Base-by-base conservation (phyloP, 2,113 vertebrate species). In the Ranitomeya variabilis region DNA sequence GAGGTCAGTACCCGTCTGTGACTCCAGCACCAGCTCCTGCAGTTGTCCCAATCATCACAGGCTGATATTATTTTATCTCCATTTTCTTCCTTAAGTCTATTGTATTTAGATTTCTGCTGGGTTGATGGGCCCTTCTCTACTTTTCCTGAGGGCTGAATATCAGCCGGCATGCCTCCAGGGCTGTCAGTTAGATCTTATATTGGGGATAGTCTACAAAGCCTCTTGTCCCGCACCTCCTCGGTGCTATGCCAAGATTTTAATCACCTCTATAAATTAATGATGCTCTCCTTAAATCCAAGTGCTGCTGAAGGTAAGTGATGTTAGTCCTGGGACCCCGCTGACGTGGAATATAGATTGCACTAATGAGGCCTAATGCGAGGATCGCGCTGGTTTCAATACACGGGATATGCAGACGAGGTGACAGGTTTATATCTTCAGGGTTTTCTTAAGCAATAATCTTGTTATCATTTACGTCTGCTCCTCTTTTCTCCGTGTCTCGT, bases 151-250 rank as follows among this genome's bases (percentile, higher is more conserved):
- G 76, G 59, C 85, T 79, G 21, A 60, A 67, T 67, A 31, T 87
- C 8, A 80, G 76, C 11, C 11, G 51, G 37, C n/a, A 10, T 51
- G 10, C 73, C 85, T 77, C 69, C 59, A n/a, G 19, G 15, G 74
- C 74, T 87, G 85, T 78, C 74, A 86, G 45, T 87, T 76, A 79
- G 10, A 26, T 52, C 85, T 67, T 76, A 62, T 64, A 52, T 52
- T 67, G 18, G 14, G 76, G 74, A 19, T 66, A 66, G 5, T 78
- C 76, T 52, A 31, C 59, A 86, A 77, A 76, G 73, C 7, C 19
- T 51, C 7, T 77, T 10, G 7, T 62, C 54, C 21, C 37, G n/a
- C 16, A 31, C 64, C 15, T 54, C 13, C 13, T 1, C 16, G 13
- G 10, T 23, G 13, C 73, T 16, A 13, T 77, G 26, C 19, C n/a